Conservation (phyloP, 2,888 invertebrate genomes). For the Anthrax anthrax region DNA sequence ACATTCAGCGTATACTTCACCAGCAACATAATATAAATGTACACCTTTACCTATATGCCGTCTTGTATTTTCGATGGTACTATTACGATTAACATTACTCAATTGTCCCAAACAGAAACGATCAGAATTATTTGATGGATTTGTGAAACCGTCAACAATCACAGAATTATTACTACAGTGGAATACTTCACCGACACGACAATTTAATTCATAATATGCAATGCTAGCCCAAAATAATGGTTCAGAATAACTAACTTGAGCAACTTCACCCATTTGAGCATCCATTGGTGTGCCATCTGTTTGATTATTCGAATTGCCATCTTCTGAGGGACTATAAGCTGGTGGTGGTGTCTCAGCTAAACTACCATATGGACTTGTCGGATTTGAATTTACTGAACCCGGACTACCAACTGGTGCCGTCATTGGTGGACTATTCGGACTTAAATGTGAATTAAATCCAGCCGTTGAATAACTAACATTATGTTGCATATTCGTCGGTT, state of each 20-base stretch:
- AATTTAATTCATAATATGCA: constrained; percentile 96
- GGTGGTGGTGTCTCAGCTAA: constrained; percentile 91
- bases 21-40: constrained; percentile 88
- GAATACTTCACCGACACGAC: constrained; percentile 93
- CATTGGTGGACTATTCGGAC: constrained; percentile 37
- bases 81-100: constrained; percentile 96
- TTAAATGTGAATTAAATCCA: constrained; percentile 52
- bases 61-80: constrained; percentile 95
- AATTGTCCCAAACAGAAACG: constrained; percentile 95
- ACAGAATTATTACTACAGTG: constrained; percentile 84
- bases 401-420: constrained; percentile 52
- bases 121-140: constrained; percentile 91
- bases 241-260: constrained; percentile 81
- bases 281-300: constrained; percentile 42
- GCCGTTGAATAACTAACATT: constrained; percentile 79
- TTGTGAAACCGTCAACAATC: constrained; percentile 96
- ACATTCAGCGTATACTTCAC: constrained; percentile 96
- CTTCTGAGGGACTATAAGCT: constrained; percentile 83
- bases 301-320: constrained; percentile 49
- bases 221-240: constrained; percentile 96
- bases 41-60: constrained; percentile 97
- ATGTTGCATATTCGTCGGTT: constrained; percentile 90
- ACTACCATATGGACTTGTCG: constrained; percentile 63
- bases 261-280: constrained; percentile 54
- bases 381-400: constrained; percentile 44